A percentile compares a stretch with the other conserved stretches of the same genome.
Evolutionary conservation across 1,140 invertebrate genomes (phyloP).

Genomic region (Elysia chlorotica): DNA sequence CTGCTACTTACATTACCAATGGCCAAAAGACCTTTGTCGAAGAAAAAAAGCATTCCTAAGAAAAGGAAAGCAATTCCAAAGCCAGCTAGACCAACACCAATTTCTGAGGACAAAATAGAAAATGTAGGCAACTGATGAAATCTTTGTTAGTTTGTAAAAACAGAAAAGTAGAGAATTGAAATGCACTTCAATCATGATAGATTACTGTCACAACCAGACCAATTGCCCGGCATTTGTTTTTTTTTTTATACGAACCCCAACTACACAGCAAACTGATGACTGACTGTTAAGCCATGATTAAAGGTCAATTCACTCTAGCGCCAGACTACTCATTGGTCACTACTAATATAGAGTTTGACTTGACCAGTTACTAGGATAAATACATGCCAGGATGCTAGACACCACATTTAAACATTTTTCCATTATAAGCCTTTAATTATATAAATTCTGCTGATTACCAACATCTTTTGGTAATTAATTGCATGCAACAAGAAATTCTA

Average conservation of each 20-base stretch:
- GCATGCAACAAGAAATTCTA: too few species aligned
- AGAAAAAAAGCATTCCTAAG: slow-evolving; percentile 90
- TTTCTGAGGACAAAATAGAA: slow-evolving; percentile 71
- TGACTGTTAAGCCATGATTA: not conserved
- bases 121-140: not conserved
- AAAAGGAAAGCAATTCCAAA: slow-evolving; percentile 97
- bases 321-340: too few species aligned
- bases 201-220: not conserved
- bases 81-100: slow-evolving; percentile 93
- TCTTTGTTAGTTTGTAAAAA: not conserved
- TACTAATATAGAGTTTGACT: too few species aligned
- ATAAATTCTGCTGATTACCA: too few species aligned
- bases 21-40: slow-evolving; percentile 97
- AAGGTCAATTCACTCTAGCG: too few species aligned
- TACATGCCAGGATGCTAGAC: too few species aligned
- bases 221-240: not conserved
- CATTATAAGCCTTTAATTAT: too few species aligned
- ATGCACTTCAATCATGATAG: not conserved
- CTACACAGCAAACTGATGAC: not conserved
- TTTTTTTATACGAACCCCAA: not conserved
- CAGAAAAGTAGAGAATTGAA: not conserved
- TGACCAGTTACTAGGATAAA: too few species aligned
- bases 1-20: slow-evolving; percentile 97
- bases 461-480: too few species aligned
- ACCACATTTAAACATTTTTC: too few species aligned